Evolutionary conservation across 2,797 vertebrate genomes (phyloP).

Genomic region (Meriones psammophilus): DNA sequence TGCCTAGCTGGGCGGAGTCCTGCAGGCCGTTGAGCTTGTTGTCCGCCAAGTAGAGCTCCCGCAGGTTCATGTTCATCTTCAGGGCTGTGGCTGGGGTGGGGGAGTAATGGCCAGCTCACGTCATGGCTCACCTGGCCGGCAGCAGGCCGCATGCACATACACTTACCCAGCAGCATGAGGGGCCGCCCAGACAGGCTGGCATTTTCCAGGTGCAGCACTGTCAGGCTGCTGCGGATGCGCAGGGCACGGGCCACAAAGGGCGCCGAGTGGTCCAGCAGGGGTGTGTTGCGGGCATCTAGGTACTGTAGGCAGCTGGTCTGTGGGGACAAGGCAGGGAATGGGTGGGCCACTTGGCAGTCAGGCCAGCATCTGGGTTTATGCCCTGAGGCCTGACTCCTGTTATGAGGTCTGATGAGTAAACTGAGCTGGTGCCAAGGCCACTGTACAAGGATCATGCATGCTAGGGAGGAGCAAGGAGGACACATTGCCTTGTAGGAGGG

Average conservation of each 20-base stretch:
- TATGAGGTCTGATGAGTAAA: not conserved
- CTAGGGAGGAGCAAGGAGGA: not conserved
- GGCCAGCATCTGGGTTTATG: not conserved
- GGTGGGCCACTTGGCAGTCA: not conserved
- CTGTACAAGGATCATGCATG: not conserved
- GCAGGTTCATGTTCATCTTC: constrained; percentile 98
- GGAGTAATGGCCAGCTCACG: not conserved
- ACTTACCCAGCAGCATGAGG: constrained; percentile 95
- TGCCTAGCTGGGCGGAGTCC: constrained; percentile 96
- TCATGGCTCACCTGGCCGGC: not conserved
- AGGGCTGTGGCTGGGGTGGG: constrained; percentile 91
- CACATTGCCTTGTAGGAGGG: not conserved
- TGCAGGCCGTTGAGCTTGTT: constrained; percentile 97
- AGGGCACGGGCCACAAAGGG: constrained; percentile 97
- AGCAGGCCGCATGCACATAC: accelerated
- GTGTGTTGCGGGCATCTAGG: constrained; percentile 95
- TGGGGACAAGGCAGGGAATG: not conserved
- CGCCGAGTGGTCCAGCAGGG: constrained; percentile 95
- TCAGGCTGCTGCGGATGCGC: constrained; percentile 95
- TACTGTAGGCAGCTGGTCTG: constrained; percentile 97
- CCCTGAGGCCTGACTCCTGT: not conserved
- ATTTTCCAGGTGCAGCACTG: constrained; percentile 94
- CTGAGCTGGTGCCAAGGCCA: accelerated
- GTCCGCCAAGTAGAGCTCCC: constrained; percentile 96
- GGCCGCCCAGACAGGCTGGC: constrained; percentile 94